Evolutionary conservation across 92 coral and sea anemone species (phyloP).

Genomic region (Pocillopora meandrina): DNA sequence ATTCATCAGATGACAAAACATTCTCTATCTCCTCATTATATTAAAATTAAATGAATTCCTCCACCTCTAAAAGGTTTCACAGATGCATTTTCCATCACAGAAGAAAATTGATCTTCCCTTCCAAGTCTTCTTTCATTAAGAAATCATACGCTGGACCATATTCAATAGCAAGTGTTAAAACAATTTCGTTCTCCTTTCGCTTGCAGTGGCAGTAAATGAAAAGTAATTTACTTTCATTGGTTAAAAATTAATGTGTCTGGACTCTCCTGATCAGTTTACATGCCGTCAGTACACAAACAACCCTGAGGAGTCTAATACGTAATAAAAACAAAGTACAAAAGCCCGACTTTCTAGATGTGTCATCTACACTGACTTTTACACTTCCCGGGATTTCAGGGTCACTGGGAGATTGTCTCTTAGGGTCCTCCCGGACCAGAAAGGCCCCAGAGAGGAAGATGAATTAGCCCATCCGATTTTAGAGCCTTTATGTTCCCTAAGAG

Average conservation of each 20-base stretch:
- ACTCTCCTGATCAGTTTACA: background rate
- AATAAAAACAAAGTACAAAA: background rate
- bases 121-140: background rate
- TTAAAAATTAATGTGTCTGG: background rate
- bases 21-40: background rate
- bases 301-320: background rate
- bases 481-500: too few relatives aligned
- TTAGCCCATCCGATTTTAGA: too few relatives aligned
- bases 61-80: background rate
- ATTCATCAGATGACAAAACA: background rate
- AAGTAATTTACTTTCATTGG: slow-evolving; percentile 3
- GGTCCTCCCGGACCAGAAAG: too few relatives aligned
- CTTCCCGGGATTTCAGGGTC: too few relatives aligned
- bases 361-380: background rate
- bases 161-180: background rate
- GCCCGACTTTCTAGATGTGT: background rate
- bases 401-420: too few relatives aligned
- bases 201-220: background rate
- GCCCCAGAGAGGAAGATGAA: too few relatives aligned
- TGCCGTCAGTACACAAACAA: background rate
- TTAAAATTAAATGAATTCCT: slow-evolving; percentile 22
- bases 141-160: background rate
- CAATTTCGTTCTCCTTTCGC: too few relatives aligned
- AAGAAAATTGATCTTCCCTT: background rate
- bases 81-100: slow-evolving; percentile 17